Base-by-base conservation (phyloP, 2,888 invertebrate species). In the Lasioglossum lativentre region DNA sequence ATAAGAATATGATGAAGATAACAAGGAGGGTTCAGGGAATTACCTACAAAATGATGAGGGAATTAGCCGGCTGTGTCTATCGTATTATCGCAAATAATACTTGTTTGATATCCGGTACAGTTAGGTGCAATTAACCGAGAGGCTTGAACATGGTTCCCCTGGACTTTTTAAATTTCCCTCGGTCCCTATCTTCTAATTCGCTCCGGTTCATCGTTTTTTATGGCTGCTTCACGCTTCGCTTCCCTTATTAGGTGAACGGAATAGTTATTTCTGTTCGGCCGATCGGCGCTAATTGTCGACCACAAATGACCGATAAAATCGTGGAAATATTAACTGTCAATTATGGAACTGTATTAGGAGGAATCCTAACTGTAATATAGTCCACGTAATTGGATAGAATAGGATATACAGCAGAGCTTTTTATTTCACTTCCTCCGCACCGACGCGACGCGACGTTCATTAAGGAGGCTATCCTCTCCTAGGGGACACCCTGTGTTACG, bases 61-160 rank as follows among this genome's bases (percentile, higher is more conserved):
- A 88, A 88, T 88, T 86, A 87, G 77, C 80, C 38, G 78, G 45
- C 76, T 76, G 71, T 80, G 85, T 84, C 86, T 84, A 82, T 82
- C 88, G 80, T 82, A 87, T 89, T 89, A 89, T 89, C 85, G 87
- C 85, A 85, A 85, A 88, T 89, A 81, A 85, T 77, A 77, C 80
- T 83, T 75, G 82, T 77, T 78, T 80, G 77, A 87, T 81, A 83
- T 85, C 82, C 82, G 80, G 80, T 88, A 89, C 88, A 88, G 89
- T 89, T 89, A 89, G 74, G 52, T 40, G 86, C 83, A 88, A 89
- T 88, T 87, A 87, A 59, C 59, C 59, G 82, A 78, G 63, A 75
- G 82, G 70, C 71, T 40, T 47, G 59, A 52, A 66, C 75, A 56
- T 52, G 45, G 66, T 52, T 52, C 23, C 23, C 30, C 59, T 0